Conservation (phyloP, 2,888 invertebrate genomes). For the Platypus cylindrus region DNA sequence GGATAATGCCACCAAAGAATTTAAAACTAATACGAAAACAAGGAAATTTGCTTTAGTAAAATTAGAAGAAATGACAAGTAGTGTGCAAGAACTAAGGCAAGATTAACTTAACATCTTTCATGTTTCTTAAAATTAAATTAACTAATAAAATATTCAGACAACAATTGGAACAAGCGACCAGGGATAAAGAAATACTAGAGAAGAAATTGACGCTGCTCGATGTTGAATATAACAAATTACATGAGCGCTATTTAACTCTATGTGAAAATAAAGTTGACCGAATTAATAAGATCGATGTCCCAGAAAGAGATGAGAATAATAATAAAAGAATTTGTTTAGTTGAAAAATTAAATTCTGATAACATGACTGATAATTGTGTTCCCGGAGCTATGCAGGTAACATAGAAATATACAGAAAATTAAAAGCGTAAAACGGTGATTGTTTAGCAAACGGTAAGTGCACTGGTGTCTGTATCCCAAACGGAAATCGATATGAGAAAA, state of each 20-base stretch:
- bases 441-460: conserved; percentile 10
- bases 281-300: conserved; percentile 16
- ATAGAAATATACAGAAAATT: background rate
- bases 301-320: conserved; percentile 20
- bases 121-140: too few relatives aligned
- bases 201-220: conserved; percentile 24
- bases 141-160: too few relatives aligned
- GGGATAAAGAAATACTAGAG: conserved; percentile 27
- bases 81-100: conserved; percentile 19
- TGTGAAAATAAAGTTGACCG: conserved; percentile 10
- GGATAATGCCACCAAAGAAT: conserved; percentile 28
- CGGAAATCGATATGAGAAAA: conserved; percentile 27
- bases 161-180: conserved; percentile 23
- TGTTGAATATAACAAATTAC: conserved; percentile 25
- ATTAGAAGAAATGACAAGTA: conserved; percentile 25
- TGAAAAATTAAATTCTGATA: conserved; percentile 1
- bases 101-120: too few relatives aligned
- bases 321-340: background rate
- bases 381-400: conserved; percentile 6
- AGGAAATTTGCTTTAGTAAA: conserved; percentile 28
- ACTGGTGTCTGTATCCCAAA: conserved; percentile 20
- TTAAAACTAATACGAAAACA: conserved; percentile 27
- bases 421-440: background rate
- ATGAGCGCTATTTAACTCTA: conserved; percentile 20
- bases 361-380: conserved; percentile 2